A percentile compares a stretch with the other conserved stretches of the same genome.
These are phyloP conservation scores for Pristionchus japonicus DNA, from an alignment of 2,888 invertebrate species.

Conservation along the genomic window DNA sequence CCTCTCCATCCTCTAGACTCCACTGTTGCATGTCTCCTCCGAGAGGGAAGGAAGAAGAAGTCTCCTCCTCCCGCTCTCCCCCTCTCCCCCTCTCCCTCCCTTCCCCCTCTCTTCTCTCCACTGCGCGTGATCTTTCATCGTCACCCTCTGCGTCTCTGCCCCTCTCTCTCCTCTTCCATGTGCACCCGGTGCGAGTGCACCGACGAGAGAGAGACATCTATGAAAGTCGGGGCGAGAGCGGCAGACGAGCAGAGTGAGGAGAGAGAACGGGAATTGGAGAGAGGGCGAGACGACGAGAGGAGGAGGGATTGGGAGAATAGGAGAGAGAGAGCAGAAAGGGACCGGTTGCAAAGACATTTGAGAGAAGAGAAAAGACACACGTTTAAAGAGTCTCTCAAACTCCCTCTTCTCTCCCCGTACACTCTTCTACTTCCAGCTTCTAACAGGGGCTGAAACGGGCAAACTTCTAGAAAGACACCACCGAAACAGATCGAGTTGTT, in stretches of 20 bases:
- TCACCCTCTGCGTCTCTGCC: slow-evolving; percentile 38
- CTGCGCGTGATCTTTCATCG: slow-evolving; percentile 34
- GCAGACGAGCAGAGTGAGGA: not conserved
- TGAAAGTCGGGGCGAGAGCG: slow-evolving; percentile 37
- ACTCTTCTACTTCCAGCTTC: slow-evolving; percentile 5
- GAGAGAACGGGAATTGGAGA: not conserved
- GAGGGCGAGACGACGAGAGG: not conserved
- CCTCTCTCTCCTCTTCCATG: not conserved
- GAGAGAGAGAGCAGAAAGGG: not conserved
- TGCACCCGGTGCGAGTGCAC: slow-evolving; percentile 17
- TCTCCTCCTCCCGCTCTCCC: not conserved
- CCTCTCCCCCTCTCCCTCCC: not conserved
- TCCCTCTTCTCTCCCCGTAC: slow-evolving; percentile 3
- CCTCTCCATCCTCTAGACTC: slow-evolving; percentile 14
- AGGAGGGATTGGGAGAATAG: not conserved
- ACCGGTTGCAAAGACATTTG: not conserved
- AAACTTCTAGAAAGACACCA: slow-evolving; percentile 15
- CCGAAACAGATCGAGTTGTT: not conserved
- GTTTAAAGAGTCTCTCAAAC: slow-evolving; percentile 8
- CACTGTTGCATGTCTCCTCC: slow-evolving; percentile 36
- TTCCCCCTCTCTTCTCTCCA: slow-evolving; percentile 40
- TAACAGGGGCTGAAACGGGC: not conserved
- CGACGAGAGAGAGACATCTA: slow-evolving; percentile 30
- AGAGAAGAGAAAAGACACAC: slow-evolving; percentile 25
- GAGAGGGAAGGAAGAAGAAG: not conserved